Evolutionary conservation across 2,888 invertebrate species (phyloP).

Genomic region (Atethmia centrago): DNA sequence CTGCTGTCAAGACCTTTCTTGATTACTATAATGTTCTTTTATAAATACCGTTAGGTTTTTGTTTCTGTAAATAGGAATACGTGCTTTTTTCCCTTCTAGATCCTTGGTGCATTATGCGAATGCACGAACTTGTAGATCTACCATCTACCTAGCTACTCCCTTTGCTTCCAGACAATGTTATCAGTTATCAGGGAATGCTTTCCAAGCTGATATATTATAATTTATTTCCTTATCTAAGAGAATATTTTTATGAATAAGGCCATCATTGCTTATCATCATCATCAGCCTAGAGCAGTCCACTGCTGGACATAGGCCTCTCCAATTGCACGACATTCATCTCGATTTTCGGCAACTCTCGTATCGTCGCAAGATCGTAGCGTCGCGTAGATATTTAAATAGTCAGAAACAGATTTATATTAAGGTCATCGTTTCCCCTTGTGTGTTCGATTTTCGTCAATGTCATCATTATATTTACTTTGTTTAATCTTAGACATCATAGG

Average conservation of each 20-base stretch:
- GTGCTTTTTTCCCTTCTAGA: not conserved
- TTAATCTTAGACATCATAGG: not conserved
- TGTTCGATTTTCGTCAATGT: not conserved
- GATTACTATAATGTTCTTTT: conserved; percentile 2
- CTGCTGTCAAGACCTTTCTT: conserved; percentile 33
- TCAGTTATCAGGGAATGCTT: not conserved
- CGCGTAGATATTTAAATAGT: too few species aligned
- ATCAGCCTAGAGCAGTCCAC: too few species aligned
- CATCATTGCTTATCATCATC: not conserved
- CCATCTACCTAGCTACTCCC: not conserved
- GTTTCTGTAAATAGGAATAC: not conserved
- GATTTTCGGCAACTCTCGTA: too few species aligned
- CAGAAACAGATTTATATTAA: not conserved
- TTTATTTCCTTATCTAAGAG: not conserved
- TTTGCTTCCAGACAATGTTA: not conserved
- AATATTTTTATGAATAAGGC: not conserved
- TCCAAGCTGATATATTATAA: not conserved
- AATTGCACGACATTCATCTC: too few species aligned
- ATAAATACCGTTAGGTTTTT: conserved; percentile 12
- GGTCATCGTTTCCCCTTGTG: not conserved
- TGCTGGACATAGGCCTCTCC: too few species aligned
- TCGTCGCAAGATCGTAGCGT: too few species aligned
- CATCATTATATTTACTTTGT: not conserved
- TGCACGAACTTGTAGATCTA: not conserved
- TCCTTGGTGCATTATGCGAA: not conserved